phyloP scores from a whole-genome alignment of 2,888 invertebrate genomes.

The Meteorus colon region DNA sequence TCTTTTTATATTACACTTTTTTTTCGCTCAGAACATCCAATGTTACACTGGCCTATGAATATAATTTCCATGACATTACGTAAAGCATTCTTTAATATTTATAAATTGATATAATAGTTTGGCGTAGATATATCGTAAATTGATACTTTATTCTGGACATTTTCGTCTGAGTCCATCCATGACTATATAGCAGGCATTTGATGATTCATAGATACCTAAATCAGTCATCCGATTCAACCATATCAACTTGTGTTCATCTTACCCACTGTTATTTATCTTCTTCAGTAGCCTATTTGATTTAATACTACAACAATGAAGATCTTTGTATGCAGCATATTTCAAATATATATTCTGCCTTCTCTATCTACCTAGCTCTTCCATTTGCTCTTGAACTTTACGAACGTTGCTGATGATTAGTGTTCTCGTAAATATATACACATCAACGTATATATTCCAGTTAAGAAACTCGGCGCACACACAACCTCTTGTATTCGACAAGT shows the following conservation, averaged over 20 bases:
- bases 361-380: background rate
- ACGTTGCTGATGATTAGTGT: background rate
- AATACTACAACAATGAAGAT: constrained; percentile 63
- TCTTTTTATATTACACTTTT: constrained; percentile 1
- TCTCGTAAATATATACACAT: background rate
- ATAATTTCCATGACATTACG: constrained; percentile 57
- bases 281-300: constrained; percentile 53
- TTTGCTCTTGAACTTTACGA: background rate
- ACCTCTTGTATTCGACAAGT: background rate
- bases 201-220: too few species aligned
- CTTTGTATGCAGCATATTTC: background rate
- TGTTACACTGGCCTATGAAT: constrained; percentile 47
- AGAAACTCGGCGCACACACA: background rate
- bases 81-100: background rate
- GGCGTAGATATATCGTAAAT: background rate
- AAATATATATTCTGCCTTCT: constrained; percentile 33
- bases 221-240: too few species aligned
- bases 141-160: background rate
- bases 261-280: too few species aligned
- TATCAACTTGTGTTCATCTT: too few species aligned
- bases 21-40: constrained; percentile 21
- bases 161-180: too few species aligned
- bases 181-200: background rate
- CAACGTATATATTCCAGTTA: background rate
- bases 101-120: background rate